Evolutionary conservation across 2,888 invertebrate species (phyloP).

Genomic region (Trichacis sp.): DNA sequence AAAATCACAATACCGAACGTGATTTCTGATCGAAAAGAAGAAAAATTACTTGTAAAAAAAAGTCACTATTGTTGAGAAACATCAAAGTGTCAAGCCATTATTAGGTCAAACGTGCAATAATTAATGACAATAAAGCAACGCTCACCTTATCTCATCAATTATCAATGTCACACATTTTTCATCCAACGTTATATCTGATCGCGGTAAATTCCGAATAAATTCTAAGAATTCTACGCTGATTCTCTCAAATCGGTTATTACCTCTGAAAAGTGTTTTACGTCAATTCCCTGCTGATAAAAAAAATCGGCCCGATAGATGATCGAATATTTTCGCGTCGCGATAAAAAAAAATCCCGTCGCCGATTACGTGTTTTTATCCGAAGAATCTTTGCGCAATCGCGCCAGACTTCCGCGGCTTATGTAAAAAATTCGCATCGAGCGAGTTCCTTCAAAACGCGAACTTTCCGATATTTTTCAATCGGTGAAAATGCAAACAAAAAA

Average conservation of each 20-base stretch:
- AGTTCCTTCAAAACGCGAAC: too few relatives aligned
- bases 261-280: too few relatives aligned
- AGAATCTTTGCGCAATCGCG: slow-evolving; percentile 38
- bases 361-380: slow-evolving; percentile 41
- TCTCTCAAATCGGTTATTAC: too few relatives aligned
- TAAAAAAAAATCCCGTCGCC: slow-evolving; percentile 36
- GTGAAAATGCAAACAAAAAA: too few relatives aligned
- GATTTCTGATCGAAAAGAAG: neutral
- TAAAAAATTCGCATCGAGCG: slow-evolving; percentile 39
- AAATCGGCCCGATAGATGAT: neutral
- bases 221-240: too few relatives aligned
- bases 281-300: neutral
- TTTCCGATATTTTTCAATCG: slow-evolving; percentile 13
- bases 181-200: neutral
- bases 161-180: neutral
- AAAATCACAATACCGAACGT: too few relatives aligned
- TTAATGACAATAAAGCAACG: neutral
- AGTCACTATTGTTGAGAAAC: neutral
- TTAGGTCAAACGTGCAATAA: slow-evolving; percentile 1
- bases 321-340: slow-evolving; percentile 20
- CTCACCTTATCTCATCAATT: neutral
- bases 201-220: neutral
- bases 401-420: slow-evolving; percentile 43
- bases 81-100: neutral
- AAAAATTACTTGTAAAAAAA: neutral